Evolutionary conservation across 2,797 vertebrate species (phyloP).

Genomic region (Takifugu ocellatus): DNA sequence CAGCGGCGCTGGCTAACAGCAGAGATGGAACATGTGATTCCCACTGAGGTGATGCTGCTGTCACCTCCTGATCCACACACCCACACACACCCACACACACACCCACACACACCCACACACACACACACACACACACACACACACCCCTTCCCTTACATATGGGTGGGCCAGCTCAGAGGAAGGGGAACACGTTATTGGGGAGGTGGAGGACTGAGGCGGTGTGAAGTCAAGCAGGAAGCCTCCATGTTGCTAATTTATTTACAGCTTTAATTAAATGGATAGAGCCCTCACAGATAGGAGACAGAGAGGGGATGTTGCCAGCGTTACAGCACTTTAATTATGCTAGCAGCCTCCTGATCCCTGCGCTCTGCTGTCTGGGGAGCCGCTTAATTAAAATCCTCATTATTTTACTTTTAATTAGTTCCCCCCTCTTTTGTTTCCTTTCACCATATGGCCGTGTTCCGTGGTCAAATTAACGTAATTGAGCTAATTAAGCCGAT

Average conservation of each 20-base stretch:
- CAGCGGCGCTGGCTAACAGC: constrained; percentile 1
- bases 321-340: constrained; percentile 80
- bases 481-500: constrained; percentile 86
- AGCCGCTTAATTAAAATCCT: constrained; percentile 85
- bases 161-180: constrained; percentile 48
- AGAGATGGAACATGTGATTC: constrained; percentile 21
- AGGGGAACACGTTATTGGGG: constrained; percentile 69
- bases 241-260: constrained; percentile 80
- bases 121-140: too few species aligned
- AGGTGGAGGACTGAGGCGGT: constrained; percentile 64
- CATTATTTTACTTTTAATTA: constrained; percentile 89
- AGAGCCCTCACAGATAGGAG: constrained; percentile 75
- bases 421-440: constrained; percentile 82
- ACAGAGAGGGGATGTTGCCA: constrained; percentile 75
- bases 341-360: constrained; percentile 73
- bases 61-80: constrained; percentile 29
- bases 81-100: constrained; percentile 32
- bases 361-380: constrained; percentile 80
- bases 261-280: constrained; percentile 83
- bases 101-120: constrained; percentile 7
- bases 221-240: constrained; percentile 80
- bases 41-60: constrained; percentile 16
- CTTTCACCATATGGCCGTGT: constrained; percentile 82
- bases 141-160: constrained; percentile 41
- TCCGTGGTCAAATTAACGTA: constrained; percentile 84